These are phyloP conservation scores for Digitonthophagus gazella DNA, from an alignment of 2,888 invertebrate species.

Conservation along the genomic window DNA sequence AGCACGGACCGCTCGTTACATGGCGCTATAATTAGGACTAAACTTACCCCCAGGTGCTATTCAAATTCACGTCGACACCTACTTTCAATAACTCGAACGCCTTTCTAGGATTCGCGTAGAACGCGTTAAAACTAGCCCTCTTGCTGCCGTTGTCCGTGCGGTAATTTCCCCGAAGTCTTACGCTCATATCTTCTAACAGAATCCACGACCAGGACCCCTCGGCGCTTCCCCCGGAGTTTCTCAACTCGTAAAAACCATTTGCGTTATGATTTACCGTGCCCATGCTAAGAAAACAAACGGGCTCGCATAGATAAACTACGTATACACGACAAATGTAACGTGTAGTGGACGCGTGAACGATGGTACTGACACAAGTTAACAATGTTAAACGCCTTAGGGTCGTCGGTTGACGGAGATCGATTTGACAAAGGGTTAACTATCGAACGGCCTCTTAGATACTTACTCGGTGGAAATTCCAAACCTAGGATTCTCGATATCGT, in stretches of 20 bases:
- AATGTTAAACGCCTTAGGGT: background rate
- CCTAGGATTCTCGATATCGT: conserved; percentile 44
- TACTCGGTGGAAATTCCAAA: conserved; percentile 38
- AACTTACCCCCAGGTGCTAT: conserved; percentile 57
- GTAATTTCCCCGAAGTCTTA: conserved; percentile 52
- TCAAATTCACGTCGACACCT: conserved; percentile 58
- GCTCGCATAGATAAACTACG: too few relatives aligned
- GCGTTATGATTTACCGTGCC: conserved; percentile 32
- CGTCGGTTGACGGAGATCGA: background rate
- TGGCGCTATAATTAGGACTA: conserved; percentile 24
- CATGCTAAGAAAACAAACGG: background rate
- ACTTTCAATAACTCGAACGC: conserved; percentile 53
- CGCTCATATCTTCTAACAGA: conserved; percentile 54
- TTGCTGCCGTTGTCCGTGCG: conserved; percentile 47
- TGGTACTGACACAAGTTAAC: background rate
- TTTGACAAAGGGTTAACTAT: background rate
- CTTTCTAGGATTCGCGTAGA: conserved; percentile 57
- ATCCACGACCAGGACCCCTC: conserved; percentile 56
- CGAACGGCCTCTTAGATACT: conserved; percentile 27
- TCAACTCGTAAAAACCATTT: conserved; percentile 49
- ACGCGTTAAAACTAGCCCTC: conserved; percentile 51
- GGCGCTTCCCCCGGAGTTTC: conserved; percentile 51
- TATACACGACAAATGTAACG: background rate
- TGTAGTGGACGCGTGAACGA: too few relatives aligned
- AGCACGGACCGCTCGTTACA: conserved; percentile 24